phyloP scores from a whole-genome alignment of 2,888 invertebrate species.

The Habroteleia sp. region DNA sequence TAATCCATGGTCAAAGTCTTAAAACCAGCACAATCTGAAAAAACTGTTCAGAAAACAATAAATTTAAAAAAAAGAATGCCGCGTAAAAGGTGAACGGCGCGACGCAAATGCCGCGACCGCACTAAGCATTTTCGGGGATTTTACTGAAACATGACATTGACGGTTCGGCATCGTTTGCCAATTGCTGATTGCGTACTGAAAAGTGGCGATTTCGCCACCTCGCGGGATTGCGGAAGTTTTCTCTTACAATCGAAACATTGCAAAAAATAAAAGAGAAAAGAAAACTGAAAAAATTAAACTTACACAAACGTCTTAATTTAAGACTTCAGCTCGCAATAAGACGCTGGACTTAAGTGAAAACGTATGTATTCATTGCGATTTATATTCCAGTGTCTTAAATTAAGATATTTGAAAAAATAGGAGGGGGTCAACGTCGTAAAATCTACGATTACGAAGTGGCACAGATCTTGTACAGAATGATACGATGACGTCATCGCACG shows the following conservation, averaged over 20 bases:
- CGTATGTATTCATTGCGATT: too few species aligned
- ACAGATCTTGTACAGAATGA: constrained; percentile 21
- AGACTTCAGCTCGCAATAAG: too few species aligned
- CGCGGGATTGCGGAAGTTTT: too few species aligned
- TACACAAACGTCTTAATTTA: too few species aligned
- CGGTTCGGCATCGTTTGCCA: constrained; percentile 56
- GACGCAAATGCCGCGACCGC: constrained; percentile 60
- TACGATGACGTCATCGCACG: constrained; percentile 50
- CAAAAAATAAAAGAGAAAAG: too few species aligned
- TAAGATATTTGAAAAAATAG: too few species aligned
- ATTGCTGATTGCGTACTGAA: constrained; percentile 48
- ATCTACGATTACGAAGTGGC: constrained; percentile 3
- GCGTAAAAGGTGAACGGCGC: constrained; percentile 50
- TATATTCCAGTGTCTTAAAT: too few species aligned
- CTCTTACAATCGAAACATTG: too few species aligned
- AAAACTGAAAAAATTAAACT: too few species aligned
- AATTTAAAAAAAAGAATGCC: constrained; percentile 1
- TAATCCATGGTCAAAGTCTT: constrained; percentile 32
- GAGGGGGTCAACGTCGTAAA: constrained; percentile 15
- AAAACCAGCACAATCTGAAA: too few species aligned
- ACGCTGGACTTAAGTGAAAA: too few species aligned
- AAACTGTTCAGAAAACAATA: not conserved
- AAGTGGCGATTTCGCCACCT: constrained; percentile 9
- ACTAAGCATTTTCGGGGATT: constrained; percentile 64
- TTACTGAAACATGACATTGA: constrained; percentile 62